Evolutionary conservation across 2,797 vertebrate genomes (phyloP), one percentile per base, ranked within the genome.

Genomic region (Scolopax bukidnonensis): DNA sequence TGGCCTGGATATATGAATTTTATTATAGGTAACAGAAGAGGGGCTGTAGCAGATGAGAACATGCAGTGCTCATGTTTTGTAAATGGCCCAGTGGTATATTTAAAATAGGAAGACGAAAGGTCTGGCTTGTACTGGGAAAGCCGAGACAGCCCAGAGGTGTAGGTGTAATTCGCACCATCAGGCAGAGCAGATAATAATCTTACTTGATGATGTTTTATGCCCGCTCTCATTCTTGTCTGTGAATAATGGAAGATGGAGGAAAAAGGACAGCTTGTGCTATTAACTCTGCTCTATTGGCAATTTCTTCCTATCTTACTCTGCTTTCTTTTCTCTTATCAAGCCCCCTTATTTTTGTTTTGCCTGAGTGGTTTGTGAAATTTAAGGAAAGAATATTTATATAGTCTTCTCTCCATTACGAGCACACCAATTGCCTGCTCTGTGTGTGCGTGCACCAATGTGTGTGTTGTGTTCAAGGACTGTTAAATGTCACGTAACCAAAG

Each of bases 111-210:
- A 76, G 23, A 81, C 28, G 8, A 60, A 74, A 93, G 15, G 10
- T 77, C 38, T 91, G 71, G 43, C 41, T 91, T 80, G 47, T 60
- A 24, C 63, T 68, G 78, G 77, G 48, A 80, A 89, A 93, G 38
- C n/a, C 47, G 80, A 81, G n/a, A 17, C 20, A 82, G 56, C 30
- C 6, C 43, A 27, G 41, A 71, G 38, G 8, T 76, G 90, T 74
- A 74, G 30, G 38, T 61, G 64, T 43, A 85, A 87, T 57, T 87
- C 1, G 0, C 14, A 81, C 40, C 57, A 73, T 45, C 64, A 69
- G 45, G 36, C 0, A 0, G 25, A 82, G 14, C 48, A 16, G 36
- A 41, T 14, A 82, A 36, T 69, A 75, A 48, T 61, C 60, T 85
- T 50, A 45, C 0, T 0, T 84, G 40, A 57, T 45, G 18, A 16